phyloP scores from a whole-genome alignment of 2,888 invertebrate species.

The Vesta saturnalis region DNA sequence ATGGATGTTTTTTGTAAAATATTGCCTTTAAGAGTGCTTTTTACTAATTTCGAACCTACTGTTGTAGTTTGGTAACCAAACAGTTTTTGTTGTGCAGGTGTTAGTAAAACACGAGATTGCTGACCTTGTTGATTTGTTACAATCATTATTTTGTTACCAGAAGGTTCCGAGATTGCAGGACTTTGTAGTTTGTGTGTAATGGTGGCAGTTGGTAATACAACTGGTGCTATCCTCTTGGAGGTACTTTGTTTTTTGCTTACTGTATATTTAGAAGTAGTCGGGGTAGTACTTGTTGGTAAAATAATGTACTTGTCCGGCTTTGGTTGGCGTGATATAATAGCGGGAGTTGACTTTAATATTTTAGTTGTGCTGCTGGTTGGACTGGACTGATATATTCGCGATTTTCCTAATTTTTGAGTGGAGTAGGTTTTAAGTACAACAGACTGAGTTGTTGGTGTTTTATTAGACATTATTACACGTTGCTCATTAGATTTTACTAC shows the following conservation, averaged over 20 bases:
- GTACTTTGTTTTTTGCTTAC: constrained; percentile 62
- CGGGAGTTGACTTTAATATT: constrained; percentile 47
- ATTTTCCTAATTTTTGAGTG: constrained; percentile 38
- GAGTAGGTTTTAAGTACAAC: constrained; percentile 33
- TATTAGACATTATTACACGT: constrained; percentile 44
- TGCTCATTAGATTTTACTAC: background rate
- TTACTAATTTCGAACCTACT: constrained; percentile 36
- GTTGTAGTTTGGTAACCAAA: constrained; percentile 65
- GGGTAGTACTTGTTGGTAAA: constrained; percentile 43
- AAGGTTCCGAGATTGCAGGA: constrained; percentile 51
- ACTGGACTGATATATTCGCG: constrained; percentile 45
- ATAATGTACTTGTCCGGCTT: constrained; percentile 52
- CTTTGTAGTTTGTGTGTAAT: constrained; percentile 44
- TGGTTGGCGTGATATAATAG: constrained; percentile 48
- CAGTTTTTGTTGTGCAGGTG: constrained; percentile 70
- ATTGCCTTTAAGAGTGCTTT: constrained; percentile 43
- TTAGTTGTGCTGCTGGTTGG: constrained; percentile 42
- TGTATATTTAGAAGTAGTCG: constrained; percentile 50
- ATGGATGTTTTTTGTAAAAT: constrained; percentile 39
- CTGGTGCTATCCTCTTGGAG: constrained; percentile 54
- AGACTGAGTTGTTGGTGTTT: constrained; percentile 36
- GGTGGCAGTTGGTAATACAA: constrained; percentile 64
- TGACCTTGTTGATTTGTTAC: constrained; percentile 71
- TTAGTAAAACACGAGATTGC: constrained; percentile 69
- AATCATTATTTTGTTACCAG: constrained; percentile 70